phyloP scores from a whole-genome alignment of 2,888 invertebrate genomes.

The Callosobruchus maculatus region DNA sequence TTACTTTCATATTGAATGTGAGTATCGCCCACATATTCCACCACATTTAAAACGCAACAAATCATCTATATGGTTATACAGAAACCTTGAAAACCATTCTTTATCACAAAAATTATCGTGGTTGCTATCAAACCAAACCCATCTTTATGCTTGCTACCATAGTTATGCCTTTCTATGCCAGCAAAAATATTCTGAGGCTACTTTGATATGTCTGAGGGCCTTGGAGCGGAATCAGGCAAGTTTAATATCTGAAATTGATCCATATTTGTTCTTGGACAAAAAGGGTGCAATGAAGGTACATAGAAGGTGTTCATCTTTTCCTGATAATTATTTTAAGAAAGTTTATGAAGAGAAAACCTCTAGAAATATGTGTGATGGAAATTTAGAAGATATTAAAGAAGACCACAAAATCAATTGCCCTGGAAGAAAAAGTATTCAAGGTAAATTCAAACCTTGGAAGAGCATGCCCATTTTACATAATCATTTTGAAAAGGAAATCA shows the following conservation, averaged over 20 bases:
- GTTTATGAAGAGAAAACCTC: constrained; percentile 20
- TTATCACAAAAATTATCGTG: constrained; percentile 59
- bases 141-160: constrained; percentile 57
- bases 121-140: constrained; percentile 60
- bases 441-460: constrained; percentile 46
- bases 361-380: constrained; percentile 14
- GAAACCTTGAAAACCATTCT: constrained; percentile 55
- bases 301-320: constrained; percentile 56
- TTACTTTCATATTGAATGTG: constrained; percentile 47
- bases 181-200: constrained; percentile 57
- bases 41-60: constrained; percentile 50
- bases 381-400: constrained; percentile 10
- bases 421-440: constrained; percentile 25
- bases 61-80: constrained; percentile 54
- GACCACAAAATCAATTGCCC: background rate
- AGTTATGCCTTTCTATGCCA: constrained; percentile 59
- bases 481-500: constrained; percentile 20
- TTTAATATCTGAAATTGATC: constrained; percentile 61
- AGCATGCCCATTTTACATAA: constrained; percentile 46
- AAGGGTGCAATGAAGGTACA: constrained; percentile 49
- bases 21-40: constrained; percentile 47
- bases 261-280: constrained; percentile 48
- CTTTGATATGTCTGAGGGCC: constrained; percentile 60
- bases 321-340: constrained; percentile 45
- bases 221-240: constrained; percentile 61